Evolutionary conservation across 1,140 invertebrate species (phyloP).

Genomic region (Drosophila bipectinata): DNA sequence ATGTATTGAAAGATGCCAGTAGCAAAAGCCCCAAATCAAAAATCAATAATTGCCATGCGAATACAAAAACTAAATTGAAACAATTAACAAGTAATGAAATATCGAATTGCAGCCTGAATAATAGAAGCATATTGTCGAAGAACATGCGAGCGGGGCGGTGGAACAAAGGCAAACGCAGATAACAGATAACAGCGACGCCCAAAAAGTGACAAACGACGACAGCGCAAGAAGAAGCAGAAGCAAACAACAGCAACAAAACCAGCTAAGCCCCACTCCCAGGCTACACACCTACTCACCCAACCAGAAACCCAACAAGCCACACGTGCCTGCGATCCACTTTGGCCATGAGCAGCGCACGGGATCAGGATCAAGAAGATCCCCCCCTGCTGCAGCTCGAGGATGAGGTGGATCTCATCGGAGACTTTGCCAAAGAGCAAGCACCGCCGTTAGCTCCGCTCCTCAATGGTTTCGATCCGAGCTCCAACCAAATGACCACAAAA

Average conservation of each 20-base stretch:
- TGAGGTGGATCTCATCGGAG: slow-evolving; percentile 73
- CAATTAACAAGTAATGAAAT: slow-evolving; percentile 24
- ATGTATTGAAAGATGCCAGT: neutral
- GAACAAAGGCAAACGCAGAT: slow-evolving; percentile 27
- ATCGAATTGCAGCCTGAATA: slow-evolving; percentile 46
- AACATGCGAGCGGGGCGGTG: slow-evolving; percentile 60
- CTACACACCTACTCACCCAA: slow-evolving; percentile 8
- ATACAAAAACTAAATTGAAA: slow-evolving; percentile 33
- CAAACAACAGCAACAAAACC: slow-evolving; percentile 18
- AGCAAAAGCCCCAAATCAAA: slow-evolving; percentile 17
- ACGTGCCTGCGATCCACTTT: slow-evolving; percentile 16
- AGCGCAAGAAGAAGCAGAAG: slow-evolving; percentile 40
- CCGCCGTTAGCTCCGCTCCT: slow-evolving; percentile 43
- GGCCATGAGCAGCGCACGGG: slow-evolving; percentile 45
- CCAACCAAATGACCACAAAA: slow-evolving; percentile 67
- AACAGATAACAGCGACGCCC: slow-evolving; percentile 66
- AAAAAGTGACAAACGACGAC: slow-evolving; percentile 45
- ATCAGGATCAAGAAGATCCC: slow-evolving; percentile 33
- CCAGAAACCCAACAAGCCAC: slow-evolving; percentile 8
- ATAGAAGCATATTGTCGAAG: slow-evolving; percentile 42
- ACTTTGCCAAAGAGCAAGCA: slow-evolving; percentile 61
- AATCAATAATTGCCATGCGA: slow-evolving; percentile 68
- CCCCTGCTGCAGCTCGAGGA: slow-evolving; percentile 75
- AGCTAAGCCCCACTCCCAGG: slow-evolving; percentile 19
- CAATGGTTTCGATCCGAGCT: slow-evolving; percentile 53